Base-by-base conservation (phyloP, 2,888 invertebrate species). In the Netelia melanura region DNA sequence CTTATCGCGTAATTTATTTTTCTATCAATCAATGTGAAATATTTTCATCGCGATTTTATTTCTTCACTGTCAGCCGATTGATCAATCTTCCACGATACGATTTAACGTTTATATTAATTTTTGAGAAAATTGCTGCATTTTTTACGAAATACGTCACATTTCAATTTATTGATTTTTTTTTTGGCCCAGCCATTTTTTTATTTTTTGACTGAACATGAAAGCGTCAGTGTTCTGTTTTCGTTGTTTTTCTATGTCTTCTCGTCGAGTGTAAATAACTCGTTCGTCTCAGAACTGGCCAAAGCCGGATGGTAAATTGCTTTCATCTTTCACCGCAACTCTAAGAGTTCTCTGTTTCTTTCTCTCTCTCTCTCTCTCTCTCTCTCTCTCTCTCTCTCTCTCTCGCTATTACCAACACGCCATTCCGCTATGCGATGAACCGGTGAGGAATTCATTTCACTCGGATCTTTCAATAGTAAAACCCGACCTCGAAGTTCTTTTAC, bases 231-330 rank as follows among this genome's bases (percentile, higher is more conserved):
- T 65, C 17, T 67, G 10, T 17, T 67, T 14, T 14, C 38, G 21
- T 77, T 58, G 3, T 30, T 74, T 38, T 17, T 17, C 56, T 58
- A 17, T 6, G 11, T 58, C 11, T 56, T 38, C 30, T 30, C 65
- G 11, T 21, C 48, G 48, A 67, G 52, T 48, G 54, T 11, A 56
- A 21, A 17, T 21, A 75, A 38, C 30, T 52, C 10, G 6, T 30
- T 54, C 25, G 23, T 43, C 56, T 67, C 11, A n/a, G 25, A 72
- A 74, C 10, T 17, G 64, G 74, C 21, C 21, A 70, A 79, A 11
- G 56, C 54, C 75, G 58, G 58, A 75, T 70, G 52, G 54, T 75
- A 71, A 79, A 70, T 79, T 44, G 64, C 56, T 75, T 74, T 75
- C 25, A 70, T 83, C 56, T 70, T 79, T 64, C 56, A 56, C 48